Base-by-base conservation (phyloP, 2,797 vertebrate species). In the Rhadinocentrus ornatus region DNA sequence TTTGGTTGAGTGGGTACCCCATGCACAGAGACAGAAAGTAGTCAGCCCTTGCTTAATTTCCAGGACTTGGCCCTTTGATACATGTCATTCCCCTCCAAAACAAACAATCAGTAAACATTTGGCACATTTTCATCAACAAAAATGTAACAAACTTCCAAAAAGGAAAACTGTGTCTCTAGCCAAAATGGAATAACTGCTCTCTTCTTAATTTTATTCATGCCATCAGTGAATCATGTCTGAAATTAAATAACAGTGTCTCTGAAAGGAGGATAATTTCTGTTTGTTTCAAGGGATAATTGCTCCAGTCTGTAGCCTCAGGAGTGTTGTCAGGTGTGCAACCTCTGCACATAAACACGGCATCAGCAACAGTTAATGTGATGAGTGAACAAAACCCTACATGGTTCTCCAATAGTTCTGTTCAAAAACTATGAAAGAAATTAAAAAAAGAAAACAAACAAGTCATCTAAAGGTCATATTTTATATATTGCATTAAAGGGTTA, bases 151-250 rank as follows among this genome's bases (percentile, higher is more conserved):
- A n/a, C n/a, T n/a, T n/a, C n/a, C n/a, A n/a, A 39, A 39, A 3
- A 39, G 37, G 3, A 12, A 15, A 39, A 41, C 39, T 16, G 39
- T 41, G 12, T 39, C 5, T 41, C 15, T 16, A 41, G 13, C 13
- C 3, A 48, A 48, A 48, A 46, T n/a, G 44, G 18, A 8, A 7
- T 8, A 48, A 48, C 58, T 55, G 59, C 39, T 66, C 63, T 67
- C 37, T 46, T 50, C 77, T 67, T 75, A 89, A 37, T 62, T 72
- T 73, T 58, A 65, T 60, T 77, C 54, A 10, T 59, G 48, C 65
- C 74, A 54, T 70, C 34, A 48, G 37, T 88, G 88, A 87, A 75
- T 90, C 83, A 86, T 54, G 88, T 86, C 88, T 88, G 73, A 77
- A 71, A 75, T 76, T 18, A 69, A 88, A 87, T 89, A 81, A 73